These are phyloP conservation scores for Oryzias javanicus DNA, from an alignment of 2,113 vertebrate species.

Conservation along the genomic window DNA sequence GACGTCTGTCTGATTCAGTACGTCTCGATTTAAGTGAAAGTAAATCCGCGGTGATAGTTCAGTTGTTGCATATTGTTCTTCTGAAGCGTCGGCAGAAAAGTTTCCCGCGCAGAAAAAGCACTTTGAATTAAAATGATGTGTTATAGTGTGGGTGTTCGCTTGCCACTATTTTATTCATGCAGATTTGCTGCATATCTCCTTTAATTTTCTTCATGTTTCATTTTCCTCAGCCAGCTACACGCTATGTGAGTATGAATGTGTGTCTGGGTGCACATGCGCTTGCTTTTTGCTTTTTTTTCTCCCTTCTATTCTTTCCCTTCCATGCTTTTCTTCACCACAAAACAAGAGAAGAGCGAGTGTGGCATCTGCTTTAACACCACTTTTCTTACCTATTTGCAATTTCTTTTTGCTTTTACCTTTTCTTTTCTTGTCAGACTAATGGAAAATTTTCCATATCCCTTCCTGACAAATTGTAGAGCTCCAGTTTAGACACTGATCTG, in stretches of 20 bases:
- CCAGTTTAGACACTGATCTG: background rate
- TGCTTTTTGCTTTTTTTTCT: background rate
- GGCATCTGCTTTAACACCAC: background rate
- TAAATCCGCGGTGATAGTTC: background rate
- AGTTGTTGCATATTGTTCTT: conserved; percentile 12
- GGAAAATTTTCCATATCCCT: conserved; percentile 7
- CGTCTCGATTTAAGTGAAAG: background rate
- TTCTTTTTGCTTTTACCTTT: background rate
- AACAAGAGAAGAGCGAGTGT: conserved; percentile 19
- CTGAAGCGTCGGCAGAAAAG: conserved; percentile 26
- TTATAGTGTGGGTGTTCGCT: conserved; percentile 34
- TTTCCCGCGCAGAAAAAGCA: conserved; percentile 3
- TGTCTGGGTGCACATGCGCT: conserved; percentile 44
- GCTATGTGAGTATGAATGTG: conserved; percentile 72
- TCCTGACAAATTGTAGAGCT: conserved; percentile 25
- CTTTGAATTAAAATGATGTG: conserved; percentile 18
- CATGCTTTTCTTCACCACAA: conserved; percentile 7
- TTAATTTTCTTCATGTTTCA: conserved; percentile 67
- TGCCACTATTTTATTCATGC: conserved; percentile 49
- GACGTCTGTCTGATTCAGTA: conserved; percentile 1
- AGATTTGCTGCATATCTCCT: conserved; percentile 39
- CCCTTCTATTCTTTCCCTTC: background rate
- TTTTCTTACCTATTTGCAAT: conserved; percentile 3
- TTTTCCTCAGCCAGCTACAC: conserved; percentile 70
- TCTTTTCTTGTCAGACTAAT: conserved; percentile 34